Conservation (phyloP, 2,888 invertebrate genomes). For the Cheilosia variabilis region DNA sequence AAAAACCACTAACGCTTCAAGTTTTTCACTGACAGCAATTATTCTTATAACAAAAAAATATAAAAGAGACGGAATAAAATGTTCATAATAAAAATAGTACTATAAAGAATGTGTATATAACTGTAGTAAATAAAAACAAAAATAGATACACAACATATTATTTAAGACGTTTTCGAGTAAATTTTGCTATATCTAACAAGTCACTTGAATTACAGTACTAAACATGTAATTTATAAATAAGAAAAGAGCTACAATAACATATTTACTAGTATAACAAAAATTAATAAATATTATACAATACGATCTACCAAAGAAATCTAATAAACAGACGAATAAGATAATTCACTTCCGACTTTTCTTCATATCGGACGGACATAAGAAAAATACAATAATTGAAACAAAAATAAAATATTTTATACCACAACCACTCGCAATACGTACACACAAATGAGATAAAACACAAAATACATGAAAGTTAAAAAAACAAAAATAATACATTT, state of each 20-base stretch:
- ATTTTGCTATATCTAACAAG: conserved; percentile 27
- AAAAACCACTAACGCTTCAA: too few relatives aligned
- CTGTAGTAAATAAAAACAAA: neutral
- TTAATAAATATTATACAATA: conserved; percentile 27
- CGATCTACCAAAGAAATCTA: conserved; percentile 56
- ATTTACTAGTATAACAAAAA: conserved; percentile 9
- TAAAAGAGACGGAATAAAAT: neutral
- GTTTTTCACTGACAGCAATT: too few relatives aligned
- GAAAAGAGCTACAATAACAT: conserved; percentile 1
- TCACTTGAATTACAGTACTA: conserved; percentile 23
- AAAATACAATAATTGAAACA: conserved; percentile 65
- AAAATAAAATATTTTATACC: conserved; percentile 40
- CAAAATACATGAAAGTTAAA: conserved; percentile 73
- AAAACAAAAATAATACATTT: conserved; percentile 37
- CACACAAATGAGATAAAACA: conserved; percentile 63
- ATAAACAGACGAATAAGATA: conserved; percentile 71
- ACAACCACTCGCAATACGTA: conserved; percentile 60
- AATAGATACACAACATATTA: conserved; percentile 15
- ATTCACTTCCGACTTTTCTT: conserved; percentile 61
- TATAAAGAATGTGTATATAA: neutral
- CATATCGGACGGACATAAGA: conserved; percentile 10
- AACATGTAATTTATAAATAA: conserved; percentile 11
- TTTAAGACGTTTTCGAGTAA: conserved; percentile 18
- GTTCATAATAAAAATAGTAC: neutral
- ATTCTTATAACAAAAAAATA: too few relatives aligned